A percentile compares a stretch with the other conserved stretches of the same genome.
Evolutionary conservation across 2,888 invertebrate genomes (phyloP).

Genomic region (Tinea trinotella): DNA sequence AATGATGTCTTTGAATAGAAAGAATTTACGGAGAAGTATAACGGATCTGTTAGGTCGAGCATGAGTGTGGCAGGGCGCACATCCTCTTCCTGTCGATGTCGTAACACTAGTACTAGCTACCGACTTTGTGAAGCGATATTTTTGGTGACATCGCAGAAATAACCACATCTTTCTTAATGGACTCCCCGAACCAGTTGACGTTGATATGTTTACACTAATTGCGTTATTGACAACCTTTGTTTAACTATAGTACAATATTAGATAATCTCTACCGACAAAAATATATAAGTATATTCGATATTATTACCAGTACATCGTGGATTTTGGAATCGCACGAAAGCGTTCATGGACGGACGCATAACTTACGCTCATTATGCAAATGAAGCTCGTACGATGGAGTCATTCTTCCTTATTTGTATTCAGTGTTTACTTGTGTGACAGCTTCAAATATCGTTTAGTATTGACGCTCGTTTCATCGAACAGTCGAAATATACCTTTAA

Average conservation of each 20-base stretch:
- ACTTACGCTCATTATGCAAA: conserved; percentile 39
- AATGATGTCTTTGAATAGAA: conserved; percentile 8
- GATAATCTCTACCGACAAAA: not conserved
- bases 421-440: conserved; percentile 35
- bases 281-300: not conserved
- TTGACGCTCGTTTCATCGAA: conserved; percentile 23
- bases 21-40: conserved; percentile 6
- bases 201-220: conserved; percentile 68
- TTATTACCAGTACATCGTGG: not conserved
- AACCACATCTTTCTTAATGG: conserved; percentile 59
- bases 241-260: conserved; percentile 18
- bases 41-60: not conserved
- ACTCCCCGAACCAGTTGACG: conserved; percentile 49
- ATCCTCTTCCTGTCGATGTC: conserved; percentile 62
- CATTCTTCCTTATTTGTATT: conserved; percentile 41
- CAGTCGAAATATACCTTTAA: conserved; percentile 19
- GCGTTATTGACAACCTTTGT: conserved; percentile 51
- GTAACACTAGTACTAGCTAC: conserved; percentile 52
- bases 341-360: not conserved
- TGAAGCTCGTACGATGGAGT: conserved; percentile 30
- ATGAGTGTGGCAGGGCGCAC: conserved; percentile 34
- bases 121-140: conserved; percentile 48
- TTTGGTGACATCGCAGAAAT: conserved; percentile 69
- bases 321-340: conserved; percentile 16
- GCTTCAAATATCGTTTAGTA: conserved; percentile 27